Evolutionary conservation across 2,888 invertebrate species (phyloP).

Genomic region (Caenorhabditis macrosperma): DNA sequence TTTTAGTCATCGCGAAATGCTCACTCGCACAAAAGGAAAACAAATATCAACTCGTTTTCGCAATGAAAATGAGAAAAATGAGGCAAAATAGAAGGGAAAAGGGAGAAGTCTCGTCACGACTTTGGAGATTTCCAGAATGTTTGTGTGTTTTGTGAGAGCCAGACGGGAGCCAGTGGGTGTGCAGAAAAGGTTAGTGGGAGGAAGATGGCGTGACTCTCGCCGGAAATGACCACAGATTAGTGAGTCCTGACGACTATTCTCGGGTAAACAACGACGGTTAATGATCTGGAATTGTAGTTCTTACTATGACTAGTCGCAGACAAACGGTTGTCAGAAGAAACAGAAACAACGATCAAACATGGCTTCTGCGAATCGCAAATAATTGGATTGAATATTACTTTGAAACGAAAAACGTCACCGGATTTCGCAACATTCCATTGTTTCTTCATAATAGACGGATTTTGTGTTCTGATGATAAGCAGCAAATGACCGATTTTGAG

Average conservation of each 20-base stretch:
- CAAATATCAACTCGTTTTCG: constrained; percentile 14
- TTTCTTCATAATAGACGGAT: too few relatives aligned
- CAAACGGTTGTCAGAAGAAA: neutral
- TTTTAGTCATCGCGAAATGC: constrained; percentile 8
- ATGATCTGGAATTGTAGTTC: constrained; percentile 12
- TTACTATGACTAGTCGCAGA: neutral
- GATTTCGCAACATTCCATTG: neutral
- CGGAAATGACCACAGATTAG: constrained; percentile 38
- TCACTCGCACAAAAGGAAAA: constrained; percentile 1
- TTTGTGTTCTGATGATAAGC: too few relatives aligned
- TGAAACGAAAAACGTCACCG: neutral
- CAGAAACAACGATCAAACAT: neutral
- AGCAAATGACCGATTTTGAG: too few relatives aligned
- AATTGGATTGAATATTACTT: neutral
- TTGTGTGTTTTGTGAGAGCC: neutral
- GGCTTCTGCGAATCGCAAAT: neutral
- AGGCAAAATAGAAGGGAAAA: neutral
- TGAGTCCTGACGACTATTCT: neutral
- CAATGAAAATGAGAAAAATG: neutral
- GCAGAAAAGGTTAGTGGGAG: constrained; percentile 1
- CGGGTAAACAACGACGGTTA: constrained; percentile 7
- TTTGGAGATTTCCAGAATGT: neutral
- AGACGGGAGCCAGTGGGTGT: neutral
- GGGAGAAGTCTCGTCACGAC: neutral
- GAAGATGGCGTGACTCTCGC: constrained; percentile 9